These are phyloP conservation scores for Xestia c-nigrum DNA, from an alignment of 2,888 invertebrate genomes.

Conservation along the genomic window DNA sequence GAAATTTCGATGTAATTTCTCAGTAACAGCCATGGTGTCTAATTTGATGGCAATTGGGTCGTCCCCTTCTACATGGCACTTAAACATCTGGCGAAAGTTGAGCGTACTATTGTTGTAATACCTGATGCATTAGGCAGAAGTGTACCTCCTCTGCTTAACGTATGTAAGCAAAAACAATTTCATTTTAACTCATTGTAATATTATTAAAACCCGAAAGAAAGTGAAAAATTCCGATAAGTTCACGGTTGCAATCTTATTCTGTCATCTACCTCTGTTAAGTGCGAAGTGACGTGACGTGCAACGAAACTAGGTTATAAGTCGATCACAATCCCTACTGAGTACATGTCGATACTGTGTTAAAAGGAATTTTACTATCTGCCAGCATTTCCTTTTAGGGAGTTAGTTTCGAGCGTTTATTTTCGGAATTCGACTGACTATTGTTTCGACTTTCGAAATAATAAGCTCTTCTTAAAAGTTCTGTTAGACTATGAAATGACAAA, in stretches of 20 bases:
- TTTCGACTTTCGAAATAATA: background rate
- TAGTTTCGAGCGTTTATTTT: background rate
- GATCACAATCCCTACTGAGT: constrained; percentile 21
- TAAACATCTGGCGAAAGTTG: no score
- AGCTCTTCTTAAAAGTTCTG: background rate
- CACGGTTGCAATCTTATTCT: constrained; percentile 9
- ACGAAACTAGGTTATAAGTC: constrained; percentile 28
- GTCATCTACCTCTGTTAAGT: constrained; percentile 11
- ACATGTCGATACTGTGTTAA: background rate
- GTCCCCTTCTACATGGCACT: no score
- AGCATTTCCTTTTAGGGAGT: background rate
- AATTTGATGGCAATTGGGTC: no score
- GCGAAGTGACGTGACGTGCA: constrained; percentile 5
- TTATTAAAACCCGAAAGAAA: background rate
- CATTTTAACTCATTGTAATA: background rate
- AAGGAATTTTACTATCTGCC: constrained; percentile 11
- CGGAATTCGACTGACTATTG: background rate
- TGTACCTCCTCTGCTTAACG: no score
- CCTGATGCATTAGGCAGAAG: no score
- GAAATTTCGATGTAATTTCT: no score
- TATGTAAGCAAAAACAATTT: background rate
- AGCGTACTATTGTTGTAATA: no score
- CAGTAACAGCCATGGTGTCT: no score
- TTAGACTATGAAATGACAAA: no score
- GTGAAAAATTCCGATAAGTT: background rate